Conservation (phyloP, 2,888 invertebrate species). For the Drosophila neonasuta region DNA sequence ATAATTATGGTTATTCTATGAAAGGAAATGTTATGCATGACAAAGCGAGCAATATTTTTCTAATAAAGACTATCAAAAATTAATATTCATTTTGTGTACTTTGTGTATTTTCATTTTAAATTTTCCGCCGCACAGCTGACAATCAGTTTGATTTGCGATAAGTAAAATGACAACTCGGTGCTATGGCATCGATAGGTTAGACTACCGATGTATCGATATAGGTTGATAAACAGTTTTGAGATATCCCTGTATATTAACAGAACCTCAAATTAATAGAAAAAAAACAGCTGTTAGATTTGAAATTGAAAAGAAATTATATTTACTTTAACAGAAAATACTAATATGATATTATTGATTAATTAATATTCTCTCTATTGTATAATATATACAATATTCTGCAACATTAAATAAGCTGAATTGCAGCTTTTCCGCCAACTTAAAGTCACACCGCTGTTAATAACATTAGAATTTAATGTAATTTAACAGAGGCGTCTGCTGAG, state of each 20-base stretch:
- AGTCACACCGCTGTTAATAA: slow-evolving; percentile 25
- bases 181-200: not conserved
- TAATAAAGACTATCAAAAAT: slow-evolving; percentile 64
- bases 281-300: slow-evolving; percentile 22
- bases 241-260: not conserved
- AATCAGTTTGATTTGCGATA: slow-evolving; percentile 1
- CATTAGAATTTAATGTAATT: slow-evolving; percentile 27
- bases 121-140: not conserved
- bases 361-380: not conserved
- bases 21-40: slow-evolving; percentile 68
- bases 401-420: not conserved
- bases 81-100: not conserved
- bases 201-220: slow-evolving; percentile 19
- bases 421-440: not conserved
- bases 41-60: slow-evolving; percentile 75
- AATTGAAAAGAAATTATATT: not conserved
- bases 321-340: not conserved
- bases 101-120: slow-evolving; percentile 6
- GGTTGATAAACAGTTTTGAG: not conserved
- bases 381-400: not conserved
- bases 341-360: not conserved
- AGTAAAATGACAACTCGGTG: not conserved
- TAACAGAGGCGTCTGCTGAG: slow-evolving; percentile 27
- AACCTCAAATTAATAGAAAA: not conserved
- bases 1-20: slow-evolving; percentile 60